Evolutionary conservation across 2,113 vertebrate species (phyloP), one percentile per base, ranked within the genome.

Genomic region (Suricata suricatta): DNA sequence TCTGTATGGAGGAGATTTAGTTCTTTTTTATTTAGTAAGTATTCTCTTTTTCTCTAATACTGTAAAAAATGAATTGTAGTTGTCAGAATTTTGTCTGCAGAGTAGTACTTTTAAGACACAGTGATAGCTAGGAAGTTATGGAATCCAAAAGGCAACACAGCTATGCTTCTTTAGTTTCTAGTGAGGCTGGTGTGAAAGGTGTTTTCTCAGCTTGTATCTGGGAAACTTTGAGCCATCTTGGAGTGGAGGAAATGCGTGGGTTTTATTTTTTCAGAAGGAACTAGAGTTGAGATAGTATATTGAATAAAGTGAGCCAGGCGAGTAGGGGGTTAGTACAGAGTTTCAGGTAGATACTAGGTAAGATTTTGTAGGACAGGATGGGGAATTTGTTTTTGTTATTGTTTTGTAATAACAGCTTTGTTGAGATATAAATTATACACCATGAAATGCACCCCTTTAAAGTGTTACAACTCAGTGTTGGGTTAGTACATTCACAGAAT

Each of bases 301-400:
- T 71, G 63, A 33, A 80, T 85, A 63, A 68, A 76, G 16, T 85
- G 83, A 87, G 66, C 33, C 38, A 66, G 60, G 35, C 52, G 92
- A 38, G 21, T 66, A n/a, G 14, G 47, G n/a, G 15, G 52, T 72
- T 71, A 88, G 47, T 92, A 72, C 33, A 29, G 80, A 76, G 19
- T 86, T 97, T 95, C 31, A 77, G 76, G 41, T 92, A 85, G 52
- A 86, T 23, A 63, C 12, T 33, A 63, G 47, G 79, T 90, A 44
- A 86, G 23, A 57, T 17, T 54, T 72, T 38, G 5, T 54, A 38
- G 81, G 50, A 64, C 27, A 93, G 71, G 31, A 7, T 77, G 41
- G 63, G 29, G 27, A 33, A 41, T 94, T 86, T 69, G 50, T 63
- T 86, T 96, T 86, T 94, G 74, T 76, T 71, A 23, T 83, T 92